Conservation (phyloP, 2,888 invertebrate species). For the Stenotaenia linearis region DNA sequence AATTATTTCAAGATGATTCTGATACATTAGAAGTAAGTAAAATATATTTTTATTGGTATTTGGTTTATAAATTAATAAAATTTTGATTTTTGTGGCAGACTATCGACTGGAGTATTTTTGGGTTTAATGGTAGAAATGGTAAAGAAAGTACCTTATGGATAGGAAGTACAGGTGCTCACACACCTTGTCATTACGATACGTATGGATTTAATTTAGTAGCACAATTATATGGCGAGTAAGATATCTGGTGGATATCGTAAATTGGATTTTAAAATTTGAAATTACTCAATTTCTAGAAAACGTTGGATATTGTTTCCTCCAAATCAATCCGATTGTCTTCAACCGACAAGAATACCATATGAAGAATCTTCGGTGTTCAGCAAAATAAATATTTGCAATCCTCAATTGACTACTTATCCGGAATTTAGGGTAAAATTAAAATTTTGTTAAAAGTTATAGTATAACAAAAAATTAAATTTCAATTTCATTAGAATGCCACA, state of each 20-base stretch:
- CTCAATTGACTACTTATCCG: constrained; percentile 47
- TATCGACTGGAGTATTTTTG: constrained; percentile 47
- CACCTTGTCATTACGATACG: constrained; percentile 88
- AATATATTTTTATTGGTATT: constrained; percentile 37
- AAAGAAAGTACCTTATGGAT: constrained; percentile 51
- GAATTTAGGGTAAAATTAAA: constrained; percentile 44
- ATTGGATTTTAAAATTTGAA: neutral
- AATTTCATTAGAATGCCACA: constrained; percentile 43
- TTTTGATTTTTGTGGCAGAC: constrained; percentile 41
- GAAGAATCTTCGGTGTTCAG: constrained; percentile 95
- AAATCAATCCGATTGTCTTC: constrained; percentile 58
- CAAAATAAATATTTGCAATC: constrained; percentile 69
- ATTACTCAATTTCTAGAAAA: constrained; percentile 58
- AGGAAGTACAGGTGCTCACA: constrained; percentile 64
- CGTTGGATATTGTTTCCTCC: constrained; percentile 89
- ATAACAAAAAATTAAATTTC: too few relatives aligned
- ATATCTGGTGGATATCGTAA: neutral
- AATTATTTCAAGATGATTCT: constrained; percentile 58
- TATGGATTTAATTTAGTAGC: constrained; percentile 90
- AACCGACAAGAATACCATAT: constrained; percentile 81
- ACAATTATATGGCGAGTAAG: constrained; percentile 76
- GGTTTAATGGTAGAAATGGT: constrained; percentile 45
- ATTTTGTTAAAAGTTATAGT: too few relatives aligned
- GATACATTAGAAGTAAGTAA: constrained; percentile 56
- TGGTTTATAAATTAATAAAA: constrained; percentile 26